Percentiles rank a stretch among this genome's conserved stretches.
Conservation (phyloP, 2,113 vertebrate species). For the Rana temporaria region DNA sequence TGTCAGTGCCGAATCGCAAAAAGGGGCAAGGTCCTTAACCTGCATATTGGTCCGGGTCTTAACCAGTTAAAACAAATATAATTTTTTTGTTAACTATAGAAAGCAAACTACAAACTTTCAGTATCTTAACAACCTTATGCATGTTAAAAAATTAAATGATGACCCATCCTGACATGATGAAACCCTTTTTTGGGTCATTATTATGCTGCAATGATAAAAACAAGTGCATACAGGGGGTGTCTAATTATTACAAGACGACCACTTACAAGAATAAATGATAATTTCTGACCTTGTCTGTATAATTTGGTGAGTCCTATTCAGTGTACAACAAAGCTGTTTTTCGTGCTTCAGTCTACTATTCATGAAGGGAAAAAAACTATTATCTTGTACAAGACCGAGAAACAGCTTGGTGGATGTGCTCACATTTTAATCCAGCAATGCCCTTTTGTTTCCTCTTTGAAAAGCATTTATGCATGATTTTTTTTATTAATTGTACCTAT, state of each 20-base stretch:
- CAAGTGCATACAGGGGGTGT: neutral
- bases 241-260: conserved; percentile 36
- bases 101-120: too few relatives aligned
- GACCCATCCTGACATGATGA: neutral
- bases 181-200: conserved; percentile 13
- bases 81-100: too few relatives aligned
- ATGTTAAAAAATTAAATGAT: too few relatives aligned
- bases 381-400: conserved; percentile 31
- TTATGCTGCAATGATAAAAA: neutral
- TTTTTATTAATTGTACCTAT: too few relatives aligned
- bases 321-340: conserved; percentile 23
- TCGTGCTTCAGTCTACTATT: conserved; percentile 10
- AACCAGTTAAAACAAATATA: too few relatives aligned
- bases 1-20: too few relatives aligned
- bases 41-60: too few relatives aligned
- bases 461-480: neutral
- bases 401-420: neutral
- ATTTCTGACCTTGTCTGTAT: conserved; percentile 32
- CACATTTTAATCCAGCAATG: conserved; percentile 11
- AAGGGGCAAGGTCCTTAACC: too few relatives aligned
- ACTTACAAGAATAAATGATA: conserved; percentile 29
- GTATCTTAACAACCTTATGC: too few relatives aligned
- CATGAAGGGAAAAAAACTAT: conserved; percentile 18
- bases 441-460: conserved; percentile 5
- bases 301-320: conserved; percentile 20